Conservation (phyloP, 2,797 vertebrate species). For the Peromyscus nudipes region DNA sequence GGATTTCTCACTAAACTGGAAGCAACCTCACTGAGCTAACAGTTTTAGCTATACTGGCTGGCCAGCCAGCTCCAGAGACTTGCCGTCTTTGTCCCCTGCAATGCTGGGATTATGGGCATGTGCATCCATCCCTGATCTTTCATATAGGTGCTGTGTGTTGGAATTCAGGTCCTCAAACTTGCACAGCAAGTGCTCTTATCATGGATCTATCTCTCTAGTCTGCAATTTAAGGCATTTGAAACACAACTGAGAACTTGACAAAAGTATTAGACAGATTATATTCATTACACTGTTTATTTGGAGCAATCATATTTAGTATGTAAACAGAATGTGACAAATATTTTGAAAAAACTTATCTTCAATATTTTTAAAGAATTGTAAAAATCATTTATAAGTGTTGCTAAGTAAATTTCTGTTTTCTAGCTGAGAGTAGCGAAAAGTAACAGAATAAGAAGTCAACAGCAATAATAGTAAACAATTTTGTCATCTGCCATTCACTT, state of each 20-base stretch:
- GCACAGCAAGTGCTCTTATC: not conserved
- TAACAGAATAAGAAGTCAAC: not conserved
- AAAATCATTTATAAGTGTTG: conserved; percentile 10
- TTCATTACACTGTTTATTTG: conserved; percentile 52
- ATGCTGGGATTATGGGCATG: not conserved
- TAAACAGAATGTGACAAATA: not conserved
- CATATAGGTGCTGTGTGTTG: not conserved
- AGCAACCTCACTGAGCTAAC: not conserved
- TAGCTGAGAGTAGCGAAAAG: not conserved
- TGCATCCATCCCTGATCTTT: not conserved
- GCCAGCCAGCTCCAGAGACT: not conserved
- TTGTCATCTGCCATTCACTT: not conserved
- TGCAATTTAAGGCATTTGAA: not conserved
- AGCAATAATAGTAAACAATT: not conserved
- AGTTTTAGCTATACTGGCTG: not conserved
- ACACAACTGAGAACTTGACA: not conserved
- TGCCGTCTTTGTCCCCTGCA: too few relatives aligned
- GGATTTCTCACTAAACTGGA: not conserved
- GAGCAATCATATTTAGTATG: not conserved
- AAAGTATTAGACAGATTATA: not conserved
- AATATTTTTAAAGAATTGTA: conserved; percentile 8
- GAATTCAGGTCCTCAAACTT: not conserved
- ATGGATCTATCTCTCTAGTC: not conserved
- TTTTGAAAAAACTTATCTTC: conserved; percentile 41
- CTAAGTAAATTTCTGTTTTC: not conserved